Conservation (phyloP, 2,113 vertebrate species). For the Chaetodon trifascialis region DNA sequence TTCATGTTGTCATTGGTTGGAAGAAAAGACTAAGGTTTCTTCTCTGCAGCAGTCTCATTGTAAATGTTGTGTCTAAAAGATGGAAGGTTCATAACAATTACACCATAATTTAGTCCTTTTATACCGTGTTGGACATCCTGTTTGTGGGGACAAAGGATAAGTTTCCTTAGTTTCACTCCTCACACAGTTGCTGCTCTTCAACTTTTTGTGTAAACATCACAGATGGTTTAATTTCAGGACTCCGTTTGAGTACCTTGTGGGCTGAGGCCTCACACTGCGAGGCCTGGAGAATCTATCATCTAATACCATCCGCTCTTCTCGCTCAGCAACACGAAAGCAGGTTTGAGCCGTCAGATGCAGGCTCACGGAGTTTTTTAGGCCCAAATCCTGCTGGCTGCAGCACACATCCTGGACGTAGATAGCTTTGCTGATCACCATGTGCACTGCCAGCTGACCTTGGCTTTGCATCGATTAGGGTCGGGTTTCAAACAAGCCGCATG, state of each 20-base stretch:
- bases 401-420: slow-evolving; percentile 6
- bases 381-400: slow-evolving; percentile 35
- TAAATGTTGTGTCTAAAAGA: neutral
- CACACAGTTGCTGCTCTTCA: neutral
- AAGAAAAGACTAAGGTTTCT: slow-evolving; percentile 2
- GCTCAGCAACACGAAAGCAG: neutral
- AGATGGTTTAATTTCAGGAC: slow-evolving; percentile 18
- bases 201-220: slow-evolving; percentile 8
- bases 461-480: slow-evolving; percentile 62
- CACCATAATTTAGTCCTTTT: neutral
- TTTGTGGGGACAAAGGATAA: neutral
- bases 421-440: slow-evolving; percentile 36
- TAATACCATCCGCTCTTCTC: neutral
- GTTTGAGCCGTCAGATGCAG: neutral
- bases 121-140: neutral
- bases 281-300: neutral
- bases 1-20: slow-evolving; percentile 21
- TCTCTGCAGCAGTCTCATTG: neutral
- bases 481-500: slow-evolving; percentile 53
- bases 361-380: neutral
- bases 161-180: neutral
- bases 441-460: slow-evolving; percentile 50
- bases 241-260: slow-evolving; percentile 9
- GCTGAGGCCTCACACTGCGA: slow-evolving; percentile 15
- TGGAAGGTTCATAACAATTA: neutral